These are phyloP conservation scores for Cydia amplana DNA, from an alignment of 1,140 invertebrate species.

Conservation along the genomic window DNA sequence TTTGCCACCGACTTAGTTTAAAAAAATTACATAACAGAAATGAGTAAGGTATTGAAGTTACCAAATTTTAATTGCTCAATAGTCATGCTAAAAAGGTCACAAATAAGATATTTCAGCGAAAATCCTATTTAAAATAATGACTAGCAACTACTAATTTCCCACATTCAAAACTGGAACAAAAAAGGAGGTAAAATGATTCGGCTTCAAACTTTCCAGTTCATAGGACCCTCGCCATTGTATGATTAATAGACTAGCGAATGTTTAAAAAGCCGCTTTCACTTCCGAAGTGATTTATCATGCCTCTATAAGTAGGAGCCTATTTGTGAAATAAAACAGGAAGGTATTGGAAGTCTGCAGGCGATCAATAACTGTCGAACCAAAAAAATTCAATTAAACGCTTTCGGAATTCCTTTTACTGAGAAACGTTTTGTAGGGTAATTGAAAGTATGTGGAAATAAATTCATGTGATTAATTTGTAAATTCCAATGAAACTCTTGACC, in stretches of 20 bases:
- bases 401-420: slow-evolving; percentile 63
- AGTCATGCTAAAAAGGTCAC: too few relatives aligned
- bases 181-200: slow-evolving; percentile 29
- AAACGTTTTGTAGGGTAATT: slow-evolving; percentile 47
- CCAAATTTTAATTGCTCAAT: too few relatives aligned
- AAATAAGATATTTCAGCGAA: too few relatives aligned
- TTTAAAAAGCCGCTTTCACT: slow-evolving; percentile 68
- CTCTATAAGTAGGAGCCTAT: slow-evolving; percentile 51
- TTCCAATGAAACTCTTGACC: slow-evolving; percentile 47
- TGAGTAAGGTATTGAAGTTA: too few relatives aligned
- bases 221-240: slow-evolving; percentile 58
- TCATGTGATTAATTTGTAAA: slow-evolving; percentile 65
- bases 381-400: slow-evolving; percentile 71
- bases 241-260: slow-evolving; percentile 67
- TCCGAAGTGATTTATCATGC: slow-evolving; percentile 71
- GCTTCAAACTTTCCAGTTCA: slow-evolving; percentile 31
- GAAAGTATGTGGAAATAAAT: slow-evolving; percentile 68
- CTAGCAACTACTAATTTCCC: not conserved
- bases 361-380: slow-evolving; percentile 73
- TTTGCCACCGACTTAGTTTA: too few relatives aligned
- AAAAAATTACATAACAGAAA: too few relatives aligned
- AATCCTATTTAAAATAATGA: not conserved
- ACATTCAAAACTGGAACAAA: slow-evolving; percentile 14
- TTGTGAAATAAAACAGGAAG: slow-evolving; percentile 70
- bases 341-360: slow-evolving; percentile 61